Percentiles rank a stretch among this genome's conserved stretches.
These are phyloP conservation scores for Zaprionus inermis DNA, from an alignment of 1,140 invertebrate genomes.

Conservation along the genomic window DNA sequence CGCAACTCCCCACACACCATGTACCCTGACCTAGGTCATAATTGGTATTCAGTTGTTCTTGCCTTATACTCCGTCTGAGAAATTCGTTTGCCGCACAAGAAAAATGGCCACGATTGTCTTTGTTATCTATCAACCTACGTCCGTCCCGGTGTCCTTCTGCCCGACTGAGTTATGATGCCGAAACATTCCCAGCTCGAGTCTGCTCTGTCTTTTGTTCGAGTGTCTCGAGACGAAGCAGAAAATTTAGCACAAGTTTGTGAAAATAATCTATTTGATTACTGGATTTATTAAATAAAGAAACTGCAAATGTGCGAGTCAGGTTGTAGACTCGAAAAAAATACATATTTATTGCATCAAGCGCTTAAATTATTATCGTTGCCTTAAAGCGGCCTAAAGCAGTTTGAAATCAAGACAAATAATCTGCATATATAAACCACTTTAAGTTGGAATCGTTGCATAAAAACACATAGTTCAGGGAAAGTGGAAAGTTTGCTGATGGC, in stretches of 20 bases:
- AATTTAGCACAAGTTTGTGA: conserved; percentile 2
- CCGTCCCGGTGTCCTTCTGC: neutral
- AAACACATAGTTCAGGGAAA: neutral
- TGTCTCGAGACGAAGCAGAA: neutral
- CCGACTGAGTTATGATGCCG: conserved; percentile 13
- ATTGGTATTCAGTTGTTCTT: conserved; percentile 15
- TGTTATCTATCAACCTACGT: conserved; percentile 14
- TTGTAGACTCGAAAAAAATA: neutral
- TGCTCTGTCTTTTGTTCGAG: conserved; percentile 3
- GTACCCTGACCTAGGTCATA: neutral
- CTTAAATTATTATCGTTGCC: neutral
- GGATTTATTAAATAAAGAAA: conserved; percentile 8
- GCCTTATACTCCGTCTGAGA: neutral
- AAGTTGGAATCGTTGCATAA: neutral
- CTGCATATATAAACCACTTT: neutral
- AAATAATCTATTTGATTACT: conserved; percentile 1
- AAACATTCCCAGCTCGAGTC: neutral
- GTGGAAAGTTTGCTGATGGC: conserved; percentile 6
- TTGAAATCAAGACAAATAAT: neutral
- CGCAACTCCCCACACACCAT: neutral
- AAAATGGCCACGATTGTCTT: conserved; percentile 14
- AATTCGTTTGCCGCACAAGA: conserved; percentile 2
- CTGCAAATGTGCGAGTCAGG: neutral
- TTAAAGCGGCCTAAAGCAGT: neutral
- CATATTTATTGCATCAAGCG: neutral